phyloP scores from a whole-genome alignment of 2,888 invertebrate species.

The Erpobdella octoculata region DNA sequence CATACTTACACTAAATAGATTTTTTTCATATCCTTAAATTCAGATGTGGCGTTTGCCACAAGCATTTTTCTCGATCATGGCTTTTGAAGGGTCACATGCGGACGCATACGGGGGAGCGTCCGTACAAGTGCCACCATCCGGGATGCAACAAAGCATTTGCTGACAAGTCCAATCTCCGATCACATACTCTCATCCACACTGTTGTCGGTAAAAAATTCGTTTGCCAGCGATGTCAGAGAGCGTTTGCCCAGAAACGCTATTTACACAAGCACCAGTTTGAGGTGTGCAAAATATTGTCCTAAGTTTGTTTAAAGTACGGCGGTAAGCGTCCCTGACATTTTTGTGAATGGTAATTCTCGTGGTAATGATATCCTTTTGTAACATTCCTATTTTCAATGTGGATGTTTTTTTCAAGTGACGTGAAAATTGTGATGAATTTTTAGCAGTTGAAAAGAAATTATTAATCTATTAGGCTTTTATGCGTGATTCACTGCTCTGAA shows the following conservation, averaged over 20 bases:
- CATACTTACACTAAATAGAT: background rate
- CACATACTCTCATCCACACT: conserved; percentile 48
- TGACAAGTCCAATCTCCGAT: conserved; percentile 49
- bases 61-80: conserved; percentile 48
- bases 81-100: conserved; percentile 50
- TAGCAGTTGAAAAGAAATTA: too few species aligned
- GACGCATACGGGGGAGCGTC: conserved; percentile 49
- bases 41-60: conserved; percentile 46
- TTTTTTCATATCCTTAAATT: background rate
- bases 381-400: too few species aligned
- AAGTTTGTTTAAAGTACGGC: too few species aligned
- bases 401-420: too few species aligned
- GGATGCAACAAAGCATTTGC: conserved; percentile 49
- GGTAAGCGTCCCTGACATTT: too few species aligned
- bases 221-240: conserved; percentile 46
- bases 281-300: conserved; percentile 41
- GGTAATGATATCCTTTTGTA: too few species aligned
- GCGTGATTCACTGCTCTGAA: too few species aligned
- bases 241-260: conserved; percentile 50
- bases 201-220: conserved; percentile 43
- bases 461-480: too few species aligned
- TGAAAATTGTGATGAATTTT: too few species aligned
- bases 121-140: conserved; percentile 44
- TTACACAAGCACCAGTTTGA: conserved; percentile 50
- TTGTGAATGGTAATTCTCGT: too few species aligned